Base-by-base conservation (phyloP, 2,888 invertebrate genomes). In the Dusona sp. region DNA sequence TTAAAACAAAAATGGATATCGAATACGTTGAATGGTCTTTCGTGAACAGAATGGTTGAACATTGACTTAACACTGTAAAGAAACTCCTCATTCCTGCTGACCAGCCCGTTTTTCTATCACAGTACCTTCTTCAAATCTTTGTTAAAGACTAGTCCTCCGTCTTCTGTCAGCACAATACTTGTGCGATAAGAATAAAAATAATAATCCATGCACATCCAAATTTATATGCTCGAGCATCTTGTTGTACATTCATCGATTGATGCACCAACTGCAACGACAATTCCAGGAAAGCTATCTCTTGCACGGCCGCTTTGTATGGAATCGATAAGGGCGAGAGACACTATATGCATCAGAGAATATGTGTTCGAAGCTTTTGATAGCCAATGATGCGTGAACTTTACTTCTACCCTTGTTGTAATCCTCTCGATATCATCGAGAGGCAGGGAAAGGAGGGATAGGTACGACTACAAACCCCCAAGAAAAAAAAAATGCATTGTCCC, bases 341-440 rank as follows among this genome's bases (percentile, higher is more conserved):
- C 45, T 29, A 22, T 33, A 19, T 68, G 45, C 29, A 61, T 45
- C 33, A 38, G 38, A 77, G 36, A 36, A 51, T 48, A 22, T 36
- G 51, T 78, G 65, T 67, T 78, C 48, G 22, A 33, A 74, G 68
- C 67, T 36, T 77, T 70, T 61, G 25, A 82, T 16, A 38, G 42
- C 70, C 82, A 64, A 77, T 70, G 75, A 77, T 36, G 75, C 64
- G 48, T 77, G 22, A 57, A 29, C 42, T 61, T 13, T 22, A 48
- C 42, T 25, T 70, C 48, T 65, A 67, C 25, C 36, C 75, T 77
- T 11, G 25, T 57, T 65, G 25, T 48, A 65, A 57, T 22, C 25
- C 29, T 45, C 64, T 29, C 42, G 61, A 64, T 65, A n/a, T 65
- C 19, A 45, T 64, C n/a, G 48, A n/a, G n/a, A 19, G 8, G 1